Base-by-base conservation (phyloP, 2,888 invertebrate genomes). In the Tipula lateralis region DNA sequence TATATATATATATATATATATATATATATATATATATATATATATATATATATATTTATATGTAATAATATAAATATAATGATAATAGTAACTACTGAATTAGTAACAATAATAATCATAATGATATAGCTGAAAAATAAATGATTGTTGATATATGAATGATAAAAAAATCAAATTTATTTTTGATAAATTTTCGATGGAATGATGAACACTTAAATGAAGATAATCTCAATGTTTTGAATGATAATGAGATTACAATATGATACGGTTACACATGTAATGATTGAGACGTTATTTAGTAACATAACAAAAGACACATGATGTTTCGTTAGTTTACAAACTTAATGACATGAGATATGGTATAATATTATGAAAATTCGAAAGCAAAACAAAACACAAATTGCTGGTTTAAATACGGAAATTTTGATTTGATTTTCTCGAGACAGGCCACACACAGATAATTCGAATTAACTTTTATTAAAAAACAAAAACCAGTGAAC, bases 371-470 rank as follows among this genome's bases (percentile, higher is more conserved):
- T 66, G 66, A 66, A 66, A 66, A 66, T 66, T 66, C 19, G 66
- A 66, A 66, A 66, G 66, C 66, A 66, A 66, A 66, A 24, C 66
- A 66, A 66, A 66, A 66, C 66, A 66, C 19, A 66, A 66, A 66
- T 66, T 6, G 24, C 19, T 24, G 66, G 66, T 66, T 66, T 66
- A 9, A n/a, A 24, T 66, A 19, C 12, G 66, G 66, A 66, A 66
- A 66, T 66, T 66, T 24, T 24, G 66, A 24, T 66, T 66, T 24
- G 24, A 66, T 66, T 66, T 32, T 83, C 19, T 32, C 83, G 83
- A n/a, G n/a, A 83, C 83, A 83, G 83, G 83, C 83, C 83, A 83
- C 83, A 34, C 19, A 83, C 19, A 24, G 32, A n/a, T 32, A 29
- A 19, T 81, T 81, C 29, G 81, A 81, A 80, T 19, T 29, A 80